phyloP scores from a whole-genome alignment of 2,113 vertebrate genomes.

The Perca flavescens region DNA sequence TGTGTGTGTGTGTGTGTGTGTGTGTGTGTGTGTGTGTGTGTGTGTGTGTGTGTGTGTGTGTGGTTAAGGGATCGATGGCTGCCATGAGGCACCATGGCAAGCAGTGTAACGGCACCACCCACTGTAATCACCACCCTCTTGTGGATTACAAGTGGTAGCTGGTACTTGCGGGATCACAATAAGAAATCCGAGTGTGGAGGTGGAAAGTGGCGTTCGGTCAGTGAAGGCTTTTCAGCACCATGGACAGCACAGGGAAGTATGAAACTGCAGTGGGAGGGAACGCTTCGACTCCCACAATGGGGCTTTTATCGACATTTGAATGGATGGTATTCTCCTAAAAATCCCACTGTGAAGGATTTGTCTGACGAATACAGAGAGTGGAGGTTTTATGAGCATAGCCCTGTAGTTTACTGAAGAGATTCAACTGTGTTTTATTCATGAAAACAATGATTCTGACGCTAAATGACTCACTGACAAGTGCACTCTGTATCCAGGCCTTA shows the following conservation, averaged over 20 bases:
- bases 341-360: background rate
- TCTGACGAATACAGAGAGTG: background rate
- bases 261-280: slow-evolving; percentile 8
- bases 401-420: background rate
- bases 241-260: slow-evolving; percentile 51
- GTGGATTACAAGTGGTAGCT: slow-evolving; percentile 67
- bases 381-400: background rate
- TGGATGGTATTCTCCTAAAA: background rate
- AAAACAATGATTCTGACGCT: slow-evolving; percentile 10
- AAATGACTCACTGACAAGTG: slow-evolving; percentile 45
- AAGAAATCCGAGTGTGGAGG: slow-evolving; percentile 32
- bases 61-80: slow-evolving; percentile 58
- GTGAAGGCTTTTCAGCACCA: slow-evolving; percentile 60
- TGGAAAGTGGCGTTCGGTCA: background rate
- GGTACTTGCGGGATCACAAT: slow-evolving; percentile 22
- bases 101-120: slow-evolving; percentile 55
- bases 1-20: no score
- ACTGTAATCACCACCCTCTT: slow-evolving; percentile 69
- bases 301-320: slow-evolving; percentile 13
- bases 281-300: slow-evolving; percentile 22
- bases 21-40: background rate
- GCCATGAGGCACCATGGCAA: slow-evolving; percentile 50
- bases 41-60: background rate
- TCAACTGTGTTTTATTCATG: slow-evolving; percentile 18
- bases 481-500: background rate